These are phyloP conservation scores for Orchestes rusci DNA, from an alignment of 2,888 invertebrate species.

Conservation along the genomic window DNA sequence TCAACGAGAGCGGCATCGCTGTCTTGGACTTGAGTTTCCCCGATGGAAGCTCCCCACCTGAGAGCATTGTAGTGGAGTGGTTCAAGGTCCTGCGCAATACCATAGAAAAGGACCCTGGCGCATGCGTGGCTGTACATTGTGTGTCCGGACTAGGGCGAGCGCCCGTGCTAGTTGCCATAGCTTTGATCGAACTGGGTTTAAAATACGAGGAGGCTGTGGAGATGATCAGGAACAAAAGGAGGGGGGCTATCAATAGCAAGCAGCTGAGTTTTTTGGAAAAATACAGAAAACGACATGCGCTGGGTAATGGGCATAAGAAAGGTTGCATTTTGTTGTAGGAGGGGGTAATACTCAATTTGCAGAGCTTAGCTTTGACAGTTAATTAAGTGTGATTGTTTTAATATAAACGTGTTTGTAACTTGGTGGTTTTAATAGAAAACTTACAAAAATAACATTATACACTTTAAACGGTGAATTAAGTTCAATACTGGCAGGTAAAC, in stretches of 20 bases:
- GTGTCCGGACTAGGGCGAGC: conserved; percentile 29
- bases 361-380: too few relatives aligned
- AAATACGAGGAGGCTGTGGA: conserved; percentile 31
- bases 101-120: conserved; percentile 24
- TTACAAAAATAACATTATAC: too few relatives aligned
- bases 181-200: conserved; percentile 28
- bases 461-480: too few relatives aligned
- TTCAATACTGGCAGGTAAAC: too few relatives aligned
- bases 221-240: conserved; percentile 26
- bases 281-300: conserved; percentile 27
- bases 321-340: conserved; percentile 25
- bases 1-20: conserved; percentile 27
- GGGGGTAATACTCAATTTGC: too few relatives aligned
- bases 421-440: too few relatives aligned
- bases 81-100: conserved; percentile 27
- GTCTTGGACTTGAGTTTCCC: conserved; percentile 28
- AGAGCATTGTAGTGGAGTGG: conserved; percentile 26
- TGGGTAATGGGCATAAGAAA: conserved; percentile 25
- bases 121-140: conserved; percentile 30
- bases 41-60: conserved; percentile 28
- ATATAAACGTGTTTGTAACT: too few relatives aligned
- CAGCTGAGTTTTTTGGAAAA: conserved; percentile 29
- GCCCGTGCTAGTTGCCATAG: conserved; percentile 29
- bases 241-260: conserved; percentile 29
- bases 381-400: too few relatives aligned